Evolutionary conservation across 2,113 vertebrate species (phyloP).

Genomic region (Hippopotamus amphibius): DNA sequence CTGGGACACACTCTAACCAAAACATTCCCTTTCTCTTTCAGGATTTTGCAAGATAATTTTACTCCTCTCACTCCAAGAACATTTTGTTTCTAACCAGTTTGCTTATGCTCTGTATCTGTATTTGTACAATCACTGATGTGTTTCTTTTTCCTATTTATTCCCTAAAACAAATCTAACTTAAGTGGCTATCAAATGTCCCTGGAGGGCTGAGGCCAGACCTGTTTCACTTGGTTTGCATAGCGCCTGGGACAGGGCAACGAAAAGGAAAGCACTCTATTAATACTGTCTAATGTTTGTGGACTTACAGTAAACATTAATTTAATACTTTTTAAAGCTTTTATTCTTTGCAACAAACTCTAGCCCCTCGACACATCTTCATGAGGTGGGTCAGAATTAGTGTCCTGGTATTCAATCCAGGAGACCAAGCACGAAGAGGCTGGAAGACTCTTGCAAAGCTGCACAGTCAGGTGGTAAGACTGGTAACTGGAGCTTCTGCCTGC

Average conservation of each 20-base stretch:
- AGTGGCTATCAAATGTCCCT: background rate
- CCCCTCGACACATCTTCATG: background rate
- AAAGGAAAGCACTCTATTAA: background rate
- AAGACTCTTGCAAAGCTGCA: background rate
- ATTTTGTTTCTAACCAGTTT: constrained; percentile 49
- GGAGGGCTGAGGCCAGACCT: background rate
- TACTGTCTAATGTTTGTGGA: background rate
- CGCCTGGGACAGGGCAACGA: background rate
- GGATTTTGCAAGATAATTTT: background rate
- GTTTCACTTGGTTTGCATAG: background rate
- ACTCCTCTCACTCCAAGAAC: background rate
- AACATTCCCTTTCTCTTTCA: background rate
- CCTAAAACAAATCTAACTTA: background rate
- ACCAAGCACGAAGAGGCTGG: background rate
- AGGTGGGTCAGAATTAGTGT: background rate
- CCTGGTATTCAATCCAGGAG: background rate
- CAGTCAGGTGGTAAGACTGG: background rate
- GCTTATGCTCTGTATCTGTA: constrained; percentile 8
- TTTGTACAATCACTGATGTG: background rate
- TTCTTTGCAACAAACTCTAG: background rate
- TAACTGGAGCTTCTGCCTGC: background rate
- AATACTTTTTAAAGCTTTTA: background rate
- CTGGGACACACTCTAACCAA: background rate
- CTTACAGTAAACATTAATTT: background rate
- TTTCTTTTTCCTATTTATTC: constrained; percentile 42